Conservation (phyloP, 2,113 vertebrate genomes). For the Oncorhynchus tshawytscha region DNA sequence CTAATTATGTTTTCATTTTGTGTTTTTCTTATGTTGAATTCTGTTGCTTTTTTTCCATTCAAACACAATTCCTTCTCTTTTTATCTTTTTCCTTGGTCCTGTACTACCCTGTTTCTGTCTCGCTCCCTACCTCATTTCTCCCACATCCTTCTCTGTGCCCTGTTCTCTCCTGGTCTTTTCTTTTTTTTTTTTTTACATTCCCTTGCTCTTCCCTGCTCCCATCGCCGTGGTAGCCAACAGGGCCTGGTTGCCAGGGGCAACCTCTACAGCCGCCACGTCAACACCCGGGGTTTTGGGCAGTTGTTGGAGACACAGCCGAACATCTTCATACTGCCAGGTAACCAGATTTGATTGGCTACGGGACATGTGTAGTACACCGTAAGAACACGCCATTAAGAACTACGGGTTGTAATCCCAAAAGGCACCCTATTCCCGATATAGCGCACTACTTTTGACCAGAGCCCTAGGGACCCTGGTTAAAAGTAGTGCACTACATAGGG, state of each 20-base stretch:
- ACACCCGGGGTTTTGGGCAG: constrained; percentile 35
- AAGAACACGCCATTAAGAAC: neutral
- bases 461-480: too few relatives aligned
- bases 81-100: neutral
- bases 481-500: too few relatives aligned
- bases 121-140: neutral
- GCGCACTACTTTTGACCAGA: too few relatives aligned
- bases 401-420: too few relatives aligned
- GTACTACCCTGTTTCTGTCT: neutral
- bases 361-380: constrained; percentile 1
- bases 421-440: too few relatives aligned
- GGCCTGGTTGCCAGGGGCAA: constrained; percentile 64
- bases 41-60: neutral
- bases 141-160: neutral
- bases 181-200: neutral
- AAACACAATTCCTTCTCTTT: neutral
- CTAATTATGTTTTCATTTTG: constrained; percentile 9
- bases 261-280: constrained; percentile 70
- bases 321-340: constrained; percentile 54
- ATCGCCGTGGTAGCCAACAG: constrained; percentile 53
- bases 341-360: neutral
- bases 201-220: constrained; percentile 10
- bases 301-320: constrained; percentile 28
- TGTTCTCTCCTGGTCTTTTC: neutral
- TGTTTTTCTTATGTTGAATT: neutral